Evolutionary conservation across 2,888 invertebrate species (phyloP).

Genomic region (Dolomedes plantarius): DNA sequence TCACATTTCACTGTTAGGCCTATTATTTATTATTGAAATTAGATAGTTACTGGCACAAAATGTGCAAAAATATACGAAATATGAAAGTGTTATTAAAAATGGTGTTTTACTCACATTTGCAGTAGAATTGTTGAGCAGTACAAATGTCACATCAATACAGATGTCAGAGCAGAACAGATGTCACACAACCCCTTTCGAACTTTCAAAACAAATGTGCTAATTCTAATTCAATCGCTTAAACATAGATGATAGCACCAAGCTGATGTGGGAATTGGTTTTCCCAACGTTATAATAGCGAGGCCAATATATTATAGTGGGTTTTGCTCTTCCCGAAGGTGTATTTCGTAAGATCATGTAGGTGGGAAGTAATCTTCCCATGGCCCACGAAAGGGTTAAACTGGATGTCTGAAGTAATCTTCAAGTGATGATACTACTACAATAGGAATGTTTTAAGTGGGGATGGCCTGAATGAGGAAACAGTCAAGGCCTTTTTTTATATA

Average conservation of each 20-base stretch:
- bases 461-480: no score
- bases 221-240: background rate
- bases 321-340: background rate
- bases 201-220: background rate
- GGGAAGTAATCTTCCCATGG: background rate
- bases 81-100: background rate
- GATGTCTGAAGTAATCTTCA: no score
- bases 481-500: no score
- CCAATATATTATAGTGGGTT: no score
- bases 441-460: no score
- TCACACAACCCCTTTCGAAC: background rate
- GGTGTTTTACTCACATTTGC: background rate
- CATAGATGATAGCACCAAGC: constrained; percentile 6
- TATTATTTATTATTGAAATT: background rate
- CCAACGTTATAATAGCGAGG: no score
- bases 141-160: constrained; percentile 1
- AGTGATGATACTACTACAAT: no score
- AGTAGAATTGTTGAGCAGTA: constrained; percentile 2
- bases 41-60: no score
- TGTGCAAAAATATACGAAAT: background rate
- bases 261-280: background rate
- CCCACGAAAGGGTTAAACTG: background rate
- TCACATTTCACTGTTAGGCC: background rate
- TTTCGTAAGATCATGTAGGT: background rate
- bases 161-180: no score